A percentile compares a stretch with the other conserved stretches of the same genome.
phyloP scores from a whole-genome alignment of 2,113 vertebrate genomes.

The Phrynocephalus versicolor region DNA sequence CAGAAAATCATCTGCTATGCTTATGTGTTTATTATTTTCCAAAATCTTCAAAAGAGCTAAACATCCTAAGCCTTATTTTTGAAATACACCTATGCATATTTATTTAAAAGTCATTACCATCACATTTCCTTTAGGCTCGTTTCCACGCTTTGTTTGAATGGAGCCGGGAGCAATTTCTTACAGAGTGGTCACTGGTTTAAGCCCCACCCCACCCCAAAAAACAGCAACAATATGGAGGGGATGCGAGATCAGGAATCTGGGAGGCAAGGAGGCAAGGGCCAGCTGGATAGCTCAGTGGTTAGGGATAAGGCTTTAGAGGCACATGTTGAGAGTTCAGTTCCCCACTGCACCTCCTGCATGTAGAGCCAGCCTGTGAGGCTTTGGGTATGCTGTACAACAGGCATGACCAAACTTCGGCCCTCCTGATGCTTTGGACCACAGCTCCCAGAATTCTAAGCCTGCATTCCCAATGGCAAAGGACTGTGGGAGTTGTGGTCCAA shows the following conservation, averaged over 20 bases:
- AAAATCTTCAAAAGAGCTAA: background rate
- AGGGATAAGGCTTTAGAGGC: no score
- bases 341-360: no score
- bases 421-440: no score
- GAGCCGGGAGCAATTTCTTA: background rate
- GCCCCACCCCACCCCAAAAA: background rate
- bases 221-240: background rate
- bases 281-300: no score
- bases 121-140: background rate
- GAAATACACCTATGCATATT: background rate
- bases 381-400: no score
- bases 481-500: no score
- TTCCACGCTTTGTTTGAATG: background rate
- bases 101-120: background rate
- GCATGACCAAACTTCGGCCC: no score
- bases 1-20: background rate
- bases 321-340: no score
- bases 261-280: background rate
- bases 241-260: background rate
- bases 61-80: background rate
- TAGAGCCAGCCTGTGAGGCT: no score
- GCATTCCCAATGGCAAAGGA: no score
- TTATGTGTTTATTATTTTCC: slow-evolving; percentile 16
- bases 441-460: no score
- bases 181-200: background rate